Evolutionary conservation across 2,888 invertebrate genomes (phyloP).

Genomic region (Lepidochrysops patricia): DNA sequence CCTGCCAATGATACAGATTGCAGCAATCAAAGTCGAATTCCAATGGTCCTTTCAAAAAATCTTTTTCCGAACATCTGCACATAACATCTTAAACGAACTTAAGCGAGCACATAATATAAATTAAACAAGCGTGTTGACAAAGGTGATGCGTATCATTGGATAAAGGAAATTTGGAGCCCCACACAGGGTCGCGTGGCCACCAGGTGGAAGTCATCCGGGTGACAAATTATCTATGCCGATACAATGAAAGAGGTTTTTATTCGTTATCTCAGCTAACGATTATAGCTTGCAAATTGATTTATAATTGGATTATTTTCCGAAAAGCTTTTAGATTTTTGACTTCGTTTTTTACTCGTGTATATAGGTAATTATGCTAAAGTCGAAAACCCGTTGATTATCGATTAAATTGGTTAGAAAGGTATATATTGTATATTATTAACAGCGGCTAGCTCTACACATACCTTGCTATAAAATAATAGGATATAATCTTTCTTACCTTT

Average conservation of each 20-base stretch:
- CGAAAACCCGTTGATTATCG: background rate
- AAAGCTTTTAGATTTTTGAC: background rate
- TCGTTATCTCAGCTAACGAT: constrained; percentile 18
- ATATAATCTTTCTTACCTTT: too few relatives aligned
- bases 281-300: background rate
- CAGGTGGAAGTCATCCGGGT: constrained; percentile 62
- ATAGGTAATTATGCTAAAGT: too few relatives aligned
- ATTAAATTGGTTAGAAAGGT: too few relatives aligned
- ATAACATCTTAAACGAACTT: constrained; percentile 65
- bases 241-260: constrained; percentile 23
- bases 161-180: constrained; percentile 21
- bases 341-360: background rate
- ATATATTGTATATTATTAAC: too few relatives aligned
- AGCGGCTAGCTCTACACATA: too few relatives aligned
- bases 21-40: background rate
- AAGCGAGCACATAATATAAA: constrained; percentile 71
- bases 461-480: too few relatives aligned
- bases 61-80: constrained; percentile 56
- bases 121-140: constrained; percentile 67
- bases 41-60: constrained; percentile 23
- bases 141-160: constrained; percentile 53
- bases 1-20: too few relatives aligned
- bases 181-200: constrained; percentile 57
- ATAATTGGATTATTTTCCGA: constrained; percentile 4
- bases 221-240: constrained; percentile 66